Base-by-base conservation (phyloP, 2,888 invertebrate species). In the Pogonocherus hispidulus region DNA sequence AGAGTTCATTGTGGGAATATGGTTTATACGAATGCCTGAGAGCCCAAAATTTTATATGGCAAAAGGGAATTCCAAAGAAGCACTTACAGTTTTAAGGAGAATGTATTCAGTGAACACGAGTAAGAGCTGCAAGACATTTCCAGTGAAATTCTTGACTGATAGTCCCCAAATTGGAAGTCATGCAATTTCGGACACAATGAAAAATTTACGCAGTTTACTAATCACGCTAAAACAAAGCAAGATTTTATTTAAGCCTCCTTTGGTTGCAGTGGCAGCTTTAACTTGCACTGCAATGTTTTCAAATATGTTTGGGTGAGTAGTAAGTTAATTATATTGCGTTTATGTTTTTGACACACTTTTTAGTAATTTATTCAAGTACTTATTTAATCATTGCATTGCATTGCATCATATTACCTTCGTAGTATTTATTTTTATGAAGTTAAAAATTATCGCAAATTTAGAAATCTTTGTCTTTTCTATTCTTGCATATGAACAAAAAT, bases 1-100 rank as follows among this genome's bases (percentile, higher is more conserved):
- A 0, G 90, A 91, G 76, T 78, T 92, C 0, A 55, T 92, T 0
- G 89, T 90, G 0, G 88, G 91, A 0, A 41, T 90, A 0, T 86
- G 90, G 11, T 72, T 82, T 44, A 80, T 87, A 5, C 86, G 87
- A 49, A 87, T 91, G 11, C 94, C 94, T 0, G 95, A 95, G 81
- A 95, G 93, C 71, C 95, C 95, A 0, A 93, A 94, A 83, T 95
- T 91, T 82, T 85, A 91, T 46, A 87, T 91, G 41, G 89, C 91
- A 0, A 89, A 89, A 60, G 91, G 92, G 0, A 85, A 87, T 63
- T 83, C 87, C 0, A 87, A 89, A 0, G 87, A 88, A 46, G 91
- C 93, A 0, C 80, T 94, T 54, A 75, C 82, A 44, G 88, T 92
- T 23, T 81, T 95, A 35, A 86, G 87, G 63, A 81, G 79, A 2